Evolutionary conservation across 2,113 vertebrate genomes (phyloP).

Genomic region (Rhegmatorhina hoffmannsi): DNA sequence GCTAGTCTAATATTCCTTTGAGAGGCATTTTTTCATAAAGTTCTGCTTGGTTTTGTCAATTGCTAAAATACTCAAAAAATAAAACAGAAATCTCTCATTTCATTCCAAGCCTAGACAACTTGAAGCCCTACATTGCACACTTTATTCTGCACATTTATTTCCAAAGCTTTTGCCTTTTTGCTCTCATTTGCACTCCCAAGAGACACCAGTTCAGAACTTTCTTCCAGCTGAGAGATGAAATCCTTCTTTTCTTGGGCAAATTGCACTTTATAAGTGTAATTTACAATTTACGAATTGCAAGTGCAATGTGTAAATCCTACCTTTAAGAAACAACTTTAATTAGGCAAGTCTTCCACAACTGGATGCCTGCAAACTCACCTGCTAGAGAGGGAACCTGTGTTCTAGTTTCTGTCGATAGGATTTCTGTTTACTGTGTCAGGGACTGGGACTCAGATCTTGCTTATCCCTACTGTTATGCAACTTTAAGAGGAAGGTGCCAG

Average conservation of each 20-base stretch:
- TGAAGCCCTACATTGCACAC: background rate
- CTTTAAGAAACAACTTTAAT: background rate
- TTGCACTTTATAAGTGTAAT: background rate
- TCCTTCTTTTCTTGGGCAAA: background rate
- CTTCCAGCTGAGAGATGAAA: background rate
- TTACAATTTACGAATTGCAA: background rate
- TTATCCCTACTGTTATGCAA: background rate
- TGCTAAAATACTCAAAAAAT: background rate
- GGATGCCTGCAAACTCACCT: background rate
- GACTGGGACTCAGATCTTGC: background rate
- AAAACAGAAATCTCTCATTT: background rate
- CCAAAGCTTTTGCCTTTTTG: background rate
- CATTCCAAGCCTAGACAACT: background rate
- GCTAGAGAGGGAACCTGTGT: background rate
- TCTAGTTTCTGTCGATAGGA: background rate
- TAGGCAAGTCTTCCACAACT: background rate
- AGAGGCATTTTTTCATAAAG: background rate
- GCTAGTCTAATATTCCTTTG: background rate
- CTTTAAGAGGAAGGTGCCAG: background rate
- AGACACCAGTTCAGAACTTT: background rate
- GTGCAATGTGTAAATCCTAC: background rate
- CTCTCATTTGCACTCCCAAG: background rate
- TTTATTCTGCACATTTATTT: background rate
- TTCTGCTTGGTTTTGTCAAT: background rate
- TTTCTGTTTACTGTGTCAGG: background rate